Base-by-base conservation (phyloP, 1,140 invertebrate genomes). In the Myzus persicae region DNA sequence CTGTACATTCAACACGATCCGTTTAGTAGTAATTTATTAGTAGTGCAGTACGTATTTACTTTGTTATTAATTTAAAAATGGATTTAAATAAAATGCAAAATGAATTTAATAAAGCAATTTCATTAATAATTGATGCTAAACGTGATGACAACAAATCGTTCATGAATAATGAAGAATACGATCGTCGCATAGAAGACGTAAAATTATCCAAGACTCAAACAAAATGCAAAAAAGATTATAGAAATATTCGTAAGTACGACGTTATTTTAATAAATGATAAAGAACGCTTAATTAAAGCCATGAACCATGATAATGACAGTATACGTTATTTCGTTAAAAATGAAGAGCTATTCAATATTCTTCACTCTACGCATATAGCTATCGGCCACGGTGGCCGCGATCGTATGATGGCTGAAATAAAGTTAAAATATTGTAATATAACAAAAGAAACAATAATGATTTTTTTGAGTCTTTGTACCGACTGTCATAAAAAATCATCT, bases 51-150 rank as follows among this genome's bases (percentile, higher is more conserved):
- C 38, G 38, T 84, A 84, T 84, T 84, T 84, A 40, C 22, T 84
- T 22, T 38, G 22, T 84, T 40, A 22, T 8, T 1, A 84, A 0
- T 22, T 59, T 59, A 59, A 59, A 84, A 84, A 42, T 84, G 81
- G 81, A 84, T 84, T 84, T 84, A 84, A 84, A 84, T 84, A 42
- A 84, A 84, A 84, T 84, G 81, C 81, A 38, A 38, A 36, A 84
- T 54, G 7, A 82, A 36, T 82, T 82, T n/a, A 81, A 81, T 81
- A 14, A 81, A 81, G 26, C 31, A 18, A 82, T 82, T 82, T 82
- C 36, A 82, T 82, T 36, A 82, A 82, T 82, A 22, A 82, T 82
- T 82, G 36, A 20, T 82, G 14, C 11, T 82, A 82, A 82, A 82
- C 76, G 14, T 22, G 76, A 82, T 40, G 76, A 82, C 76, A 38